Percentiles rank a stretch among this genome's conserved stretches.
Conservation (phyloP, 2,888 invertebrate genomes). For the Erpobdella octoculata region DNA sequence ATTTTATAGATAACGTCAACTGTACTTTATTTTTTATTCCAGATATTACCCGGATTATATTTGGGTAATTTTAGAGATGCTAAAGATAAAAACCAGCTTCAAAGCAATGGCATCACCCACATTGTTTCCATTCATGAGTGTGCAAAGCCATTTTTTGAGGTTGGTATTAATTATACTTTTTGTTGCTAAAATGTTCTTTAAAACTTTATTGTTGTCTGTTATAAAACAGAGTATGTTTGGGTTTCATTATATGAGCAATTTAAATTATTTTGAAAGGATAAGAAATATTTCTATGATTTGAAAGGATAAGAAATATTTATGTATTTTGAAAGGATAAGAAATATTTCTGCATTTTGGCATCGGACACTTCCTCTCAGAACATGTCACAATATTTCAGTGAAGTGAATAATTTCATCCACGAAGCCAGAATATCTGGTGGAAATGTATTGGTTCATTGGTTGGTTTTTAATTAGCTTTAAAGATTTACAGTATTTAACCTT, state of each 20-base stretch:
- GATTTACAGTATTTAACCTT: too few species aligned
- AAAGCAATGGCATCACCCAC: conserved; percentile 82
- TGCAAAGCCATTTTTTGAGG: conserved; percentile 41
- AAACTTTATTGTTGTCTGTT: too few species aligned
- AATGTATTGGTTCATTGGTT: conserved; percentile 84
- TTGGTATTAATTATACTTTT: conserved; percentile 32
- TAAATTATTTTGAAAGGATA: too few species aligned
- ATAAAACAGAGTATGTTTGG: too few species aligned
- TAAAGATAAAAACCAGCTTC: conserved; percentile 79
- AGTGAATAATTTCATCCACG: conserved; percentile 93
- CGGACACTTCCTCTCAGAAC: conserved; percentile 90
- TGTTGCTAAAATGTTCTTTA: not conserved
- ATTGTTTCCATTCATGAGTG: conserved; percentile 90
- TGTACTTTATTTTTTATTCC: not conserved
- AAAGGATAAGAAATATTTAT: not conserved
- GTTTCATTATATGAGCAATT: too few species aligned
- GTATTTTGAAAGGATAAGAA: conserved; percentile 72
- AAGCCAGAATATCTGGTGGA: conserved; percentile 77
- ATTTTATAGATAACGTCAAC: too few species aligned
- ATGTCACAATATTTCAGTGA: conserved; percentile 82
- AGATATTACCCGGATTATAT: conserved; percentile 79
- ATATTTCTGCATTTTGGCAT: conserved; percentile 87
- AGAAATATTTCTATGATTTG: not conserved
- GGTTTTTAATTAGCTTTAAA: conserved; percentile 42
- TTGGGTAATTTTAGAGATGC: conserved; percentile 92